Percentiles rank a stretch among this genome's conserved stretches.
phyloP scores from a whole-genome alignment of 1,140 invertebrate genomes.

The Ericerus pela region DNA sequence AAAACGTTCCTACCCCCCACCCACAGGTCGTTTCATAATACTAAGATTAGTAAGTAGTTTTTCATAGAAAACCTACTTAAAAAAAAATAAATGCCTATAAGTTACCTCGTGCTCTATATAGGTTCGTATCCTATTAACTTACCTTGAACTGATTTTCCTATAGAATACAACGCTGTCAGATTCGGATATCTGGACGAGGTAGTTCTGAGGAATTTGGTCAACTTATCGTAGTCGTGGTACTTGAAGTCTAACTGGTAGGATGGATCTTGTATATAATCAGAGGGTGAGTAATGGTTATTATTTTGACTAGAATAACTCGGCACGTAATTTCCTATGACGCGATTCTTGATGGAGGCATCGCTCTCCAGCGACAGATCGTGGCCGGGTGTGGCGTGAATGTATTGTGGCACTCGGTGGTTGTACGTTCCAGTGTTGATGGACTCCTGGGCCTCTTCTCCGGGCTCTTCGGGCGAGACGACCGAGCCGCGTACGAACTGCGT shows the following conservation, averaged over 20 bases:
- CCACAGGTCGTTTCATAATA: too few relatives aligned
- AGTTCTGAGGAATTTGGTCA: conserved; percentile 65
- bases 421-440: conserved; percentile 16
- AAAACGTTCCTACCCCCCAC: too few relatives aligned
- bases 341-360: neutral
- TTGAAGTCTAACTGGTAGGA: conserved; percentile 47
- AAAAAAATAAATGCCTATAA: too few relatives aligned
- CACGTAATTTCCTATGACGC: neutral
- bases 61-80: too few relatives aligned
- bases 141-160: conserved; percentile 86
- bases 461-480: neutral
- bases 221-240: conserved; percentile 77
- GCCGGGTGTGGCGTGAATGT: neutral
- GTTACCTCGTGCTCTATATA: too few relatives aligned
- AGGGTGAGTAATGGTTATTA: conserved; percentile 8
- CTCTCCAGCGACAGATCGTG: neutral
- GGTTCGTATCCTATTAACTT: too few relatives aligned
- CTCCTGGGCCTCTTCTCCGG: conserved; percentile 16
- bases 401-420: conserved; percentile 15
- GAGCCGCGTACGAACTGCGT: conserved; percentile 6
- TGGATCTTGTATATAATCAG: conserved; percentile 15
- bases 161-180: conserved; percentile 75
- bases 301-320: conserved; percentile 6
- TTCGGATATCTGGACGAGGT: conserved; percentile 66
- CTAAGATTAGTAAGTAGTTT: too few relatives aligned